Conservation (phyloP, 2,113 vertebrate genomes). For the Clarias magur region DNA sequence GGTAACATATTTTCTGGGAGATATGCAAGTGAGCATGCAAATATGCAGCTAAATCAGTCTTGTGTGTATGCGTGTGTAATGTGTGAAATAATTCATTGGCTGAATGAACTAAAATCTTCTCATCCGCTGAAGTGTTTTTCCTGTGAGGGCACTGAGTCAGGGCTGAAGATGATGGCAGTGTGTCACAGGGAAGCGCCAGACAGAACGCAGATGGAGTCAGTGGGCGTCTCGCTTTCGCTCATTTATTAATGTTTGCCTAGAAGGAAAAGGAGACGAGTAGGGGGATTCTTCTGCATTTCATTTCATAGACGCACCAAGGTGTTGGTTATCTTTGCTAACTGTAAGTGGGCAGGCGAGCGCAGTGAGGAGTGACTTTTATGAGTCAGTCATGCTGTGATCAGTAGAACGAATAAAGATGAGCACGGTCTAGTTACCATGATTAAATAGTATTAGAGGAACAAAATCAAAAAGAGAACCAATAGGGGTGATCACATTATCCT, state of each 20-base stretch:
- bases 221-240: conserved; percentile 42
- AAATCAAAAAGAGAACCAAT: background rate
- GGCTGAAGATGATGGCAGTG: conserved; percentile 40
- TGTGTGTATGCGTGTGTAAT: conserved; percentile 8
- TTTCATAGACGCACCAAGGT: conserved; percentile 10
- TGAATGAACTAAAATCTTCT: conserved; percentile 25
- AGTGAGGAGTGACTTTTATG: conserved; percentile 11
- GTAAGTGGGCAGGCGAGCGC: background rate
- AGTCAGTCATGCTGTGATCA: background rate
- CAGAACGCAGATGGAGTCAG: conserved; percentile 53
- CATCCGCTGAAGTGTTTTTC: conserved; percentile 41
- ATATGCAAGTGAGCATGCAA: background rate
- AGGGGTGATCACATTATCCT: background rate
- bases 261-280: conserved; percentile 26
- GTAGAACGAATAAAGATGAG: background rate
- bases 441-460: background rate
- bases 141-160: conserved; percentile 45
- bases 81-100: conserved; percentile 21
- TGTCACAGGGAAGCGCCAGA: conserved; percentile 50
- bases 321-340: background rate
- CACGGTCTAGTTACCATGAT: background rate
- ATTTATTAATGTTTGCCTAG: conserved; percentile 47
- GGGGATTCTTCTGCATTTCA: background rate
- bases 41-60: background rate
- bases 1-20: background rate